phyloP scores from a whole-genome alignment of 1,140 invertebrate genomes.

The Hirudo medicinalis region DNA sequence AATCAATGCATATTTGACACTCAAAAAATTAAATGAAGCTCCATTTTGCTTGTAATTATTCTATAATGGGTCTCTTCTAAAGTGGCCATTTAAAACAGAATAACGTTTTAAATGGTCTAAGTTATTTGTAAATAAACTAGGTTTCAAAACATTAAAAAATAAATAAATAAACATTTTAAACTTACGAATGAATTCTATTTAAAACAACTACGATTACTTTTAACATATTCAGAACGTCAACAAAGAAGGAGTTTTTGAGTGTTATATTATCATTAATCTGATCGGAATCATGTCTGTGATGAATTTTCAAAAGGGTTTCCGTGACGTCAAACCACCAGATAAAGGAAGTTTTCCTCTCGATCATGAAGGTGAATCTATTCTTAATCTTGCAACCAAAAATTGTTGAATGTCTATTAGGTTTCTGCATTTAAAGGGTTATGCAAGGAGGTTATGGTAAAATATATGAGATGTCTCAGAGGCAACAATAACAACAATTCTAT shows the following conservation, averaged over 20 bases:
- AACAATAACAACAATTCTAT: not conserved
- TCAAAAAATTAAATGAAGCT: too few species aligned
- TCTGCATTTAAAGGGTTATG: not conserved
- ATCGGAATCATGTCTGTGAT: slow-evolving; percentile 15
- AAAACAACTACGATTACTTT: too few species aligned
- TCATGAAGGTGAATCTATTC: slow-evolving; percentile 12
- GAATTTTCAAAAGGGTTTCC: slow-evolving; percentile 14
- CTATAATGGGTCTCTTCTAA: too few species aligned
- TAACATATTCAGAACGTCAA: not conserved
- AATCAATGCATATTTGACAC: too few species aligned
- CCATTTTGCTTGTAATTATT: too few species aligned
- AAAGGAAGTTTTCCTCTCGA: slow-evolving; percentile 18
- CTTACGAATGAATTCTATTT: too few species aligned
- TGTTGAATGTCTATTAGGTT: not conserved
- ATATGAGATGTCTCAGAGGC: slow-evolving; percentile 10
- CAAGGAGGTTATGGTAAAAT: slow-evolving; percentile 14
- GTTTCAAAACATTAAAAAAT: too few species aligned
- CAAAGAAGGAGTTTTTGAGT: not conserved
- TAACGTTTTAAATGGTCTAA: too few species aligned
- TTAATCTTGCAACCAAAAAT: too few species aligned
- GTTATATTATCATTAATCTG: not conserved
- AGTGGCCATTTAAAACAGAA: too few species aligned
- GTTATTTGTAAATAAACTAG: too few species aligned
- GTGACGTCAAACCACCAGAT: slow-evolving; percentile 16
- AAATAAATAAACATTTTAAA: too few species aligned